Conservation (phyloP, 2,797 vertebrate genomes). For the Channallabes apus region DNA sequence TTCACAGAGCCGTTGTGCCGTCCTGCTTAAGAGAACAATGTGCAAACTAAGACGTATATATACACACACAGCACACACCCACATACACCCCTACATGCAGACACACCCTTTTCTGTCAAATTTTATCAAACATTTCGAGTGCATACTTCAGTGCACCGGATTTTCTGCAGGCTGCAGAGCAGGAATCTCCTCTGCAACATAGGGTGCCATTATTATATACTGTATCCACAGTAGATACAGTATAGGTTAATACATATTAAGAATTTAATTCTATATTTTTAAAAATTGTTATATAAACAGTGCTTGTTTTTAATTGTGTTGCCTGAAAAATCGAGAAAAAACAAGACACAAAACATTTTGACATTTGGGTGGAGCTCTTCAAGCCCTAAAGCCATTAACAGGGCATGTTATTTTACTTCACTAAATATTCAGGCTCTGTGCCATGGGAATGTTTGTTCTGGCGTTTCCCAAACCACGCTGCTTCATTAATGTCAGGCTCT, state of each 20-base stretch:
- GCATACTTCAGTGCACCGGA: neutral
- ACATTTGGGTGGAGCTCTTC: constrained; percentile 14
- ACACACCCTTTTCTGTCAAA: constrained; percentile 41
- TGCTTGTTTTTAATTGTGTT: neutral
- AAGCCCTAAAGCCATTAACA: neutral
- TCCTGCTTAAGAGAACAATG: constrained; percentile 3
- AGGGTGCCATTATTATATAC: neutral
- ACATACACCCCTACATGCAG: neutral
- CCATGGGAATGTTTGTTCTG: constrained; percentile 23
- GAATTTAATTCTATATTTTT: neutral
- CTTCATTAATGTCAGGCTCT: neutral
- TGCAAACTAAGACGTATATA: constrained; percentile 1
- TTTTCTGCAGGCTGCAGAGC: constrained; percentile 19
- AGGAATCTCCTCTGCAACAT: neutral
- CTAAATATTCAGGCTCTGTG: neutral
- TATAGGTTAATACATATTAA: neutral
- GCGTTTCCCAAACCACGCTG: neutral
- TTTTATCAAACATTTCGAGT: constrained; percentile 1
- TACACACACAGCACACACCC: constrained; percentile 8
- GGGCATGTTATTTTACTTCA: constrained; percentile 12
- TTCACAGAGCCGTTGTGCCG: neutral
- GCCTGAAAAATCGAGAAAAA: neutral
- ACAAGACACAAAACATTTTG: neutral
- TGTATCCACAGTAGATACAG: neutral
- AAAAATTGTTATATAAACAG: neutral